phyloP scores from a whole-genome alignment of 2,888 invertebrate genomes.

The Shargacucullia verbasci region DNA sequence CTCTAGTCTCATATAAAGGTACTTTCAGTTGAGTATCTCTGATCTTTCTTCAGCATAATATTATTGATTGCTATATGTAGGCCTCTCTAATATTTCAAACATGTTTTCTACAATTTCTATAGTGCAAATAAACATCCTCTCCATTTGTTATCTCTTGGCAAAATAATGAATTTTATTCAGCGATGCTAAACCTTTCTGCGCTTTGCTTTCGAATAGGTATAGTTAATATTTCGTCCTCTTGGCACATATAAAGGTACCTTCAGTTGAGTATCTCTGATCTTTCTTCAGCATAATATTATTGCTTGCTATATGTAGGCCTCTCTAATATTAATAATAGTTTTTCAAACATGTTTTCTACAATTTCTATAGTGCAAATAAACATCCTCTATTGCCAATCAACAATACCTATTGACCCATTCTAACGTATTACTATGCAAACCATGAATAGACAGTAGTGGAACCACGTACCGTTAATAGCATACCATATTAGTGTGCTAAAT shows the following conservation, averaged over 20 bases:
- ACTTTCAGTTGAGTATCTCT: conserved; percentile 7
- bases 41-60: not conserved
- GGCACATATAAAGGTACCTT: not conserved
- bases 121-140: no score
- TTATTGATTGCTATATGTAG: no score
- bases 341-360: no score
- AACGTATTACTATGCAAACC: conserved; percentile 24
- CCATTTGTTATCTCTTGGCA: conserved; percentile 11
- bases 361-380: no score
- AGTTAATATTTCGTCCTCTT: not conserved
- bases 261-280: conserved; percentile 2
- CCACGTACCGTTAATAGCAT: conserved; percentile 20
- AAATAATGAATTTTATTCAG: not conserved
- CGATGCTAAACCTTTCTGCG: not conserved
- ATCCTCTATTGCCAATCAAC: no score
- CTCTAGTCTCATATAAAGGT: not conserved
- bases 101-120: no score
- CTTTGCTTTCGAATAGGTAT: not conserved
- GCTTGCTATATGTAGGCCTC: no score
- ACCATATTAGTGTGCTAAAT: conserved; percentile 27
- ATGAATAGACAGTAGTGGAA: not conserved
- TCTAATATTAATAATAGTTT: no score
- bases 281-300: no score
- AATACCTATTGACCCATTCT: conserved; percentile 16
- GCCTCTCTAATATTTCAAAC: no score